A percentile compares a stretch with the other conserved stretches of the same genome.
phyloP scores from a whole-genome alignment of 2,797 vertebrate species.

The Cynopterus sphinx region DNA sequence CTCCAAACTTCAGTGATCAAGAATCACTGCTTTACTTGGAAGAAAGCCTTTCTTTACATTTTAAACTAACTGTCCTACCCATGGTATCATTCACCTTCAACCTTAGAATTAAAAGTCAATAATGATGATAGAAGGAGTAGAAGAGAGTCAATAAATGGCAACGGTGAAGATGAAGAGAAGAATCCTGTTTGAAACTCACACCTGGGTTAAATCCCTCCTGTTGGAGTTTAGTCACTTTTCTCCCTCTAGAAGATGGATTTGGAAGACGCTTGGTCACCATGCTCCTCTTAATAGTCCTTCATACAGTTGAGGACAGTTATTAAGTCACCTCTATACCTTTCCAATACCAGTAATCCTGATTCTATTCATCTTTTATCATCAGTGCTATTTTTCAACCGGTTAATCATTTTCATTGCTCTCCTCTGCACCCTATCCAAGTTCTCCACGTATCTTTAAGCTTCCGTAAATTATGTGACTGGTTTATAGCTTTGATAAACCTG shows the following conservation, averaged over 20 bases:
- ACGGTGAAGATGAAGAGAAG: neutral
- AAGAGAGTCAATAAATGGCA: neutral
- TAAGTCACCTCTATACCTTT: constrained; percentile 76
- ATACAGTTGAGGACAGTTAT: constrained; percentile 59
- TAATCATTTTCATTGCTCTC: constrained; percentile 81
- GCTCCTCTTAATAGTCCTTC: constrained; percentile 66
- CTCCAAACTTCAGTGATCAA: neutral
- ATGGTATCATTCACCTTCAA: neutral
- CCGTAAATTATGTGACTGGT: constrained; percentile 79
- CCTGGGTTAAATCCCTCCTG: neutral
- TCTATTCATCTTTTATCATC: constrained; percentile 77
- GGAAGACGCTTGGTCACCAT: constrained; percentile 38
- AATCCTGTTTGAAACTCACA: neutral
- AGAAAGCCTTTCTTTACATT: neutral
- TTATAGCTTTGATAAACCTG: constrained; percentile 78
- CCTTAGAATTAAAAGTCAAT: constrained; percentile 29
- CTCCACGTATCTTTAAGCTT: constrained; percentile 79
- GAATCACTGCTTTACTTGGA: neutral
- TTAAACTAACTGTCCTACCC: neutral
- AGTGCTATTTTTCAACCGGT: constrained; percentile 70
- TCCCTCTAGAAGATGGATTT: neutral
- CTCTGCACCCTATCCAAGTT: constrained; percentile 77
- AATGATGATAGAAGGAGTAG: neutral
- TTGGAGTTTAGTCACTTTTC: neutral
- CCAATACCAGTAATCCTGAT: constrained; percentile 63